Evolutionary conservation across 2,888 invertebrate species (phyloP), one percentile per base, ranked within the genome.

Genomic region (Latrodectus hesperus): DNA sequence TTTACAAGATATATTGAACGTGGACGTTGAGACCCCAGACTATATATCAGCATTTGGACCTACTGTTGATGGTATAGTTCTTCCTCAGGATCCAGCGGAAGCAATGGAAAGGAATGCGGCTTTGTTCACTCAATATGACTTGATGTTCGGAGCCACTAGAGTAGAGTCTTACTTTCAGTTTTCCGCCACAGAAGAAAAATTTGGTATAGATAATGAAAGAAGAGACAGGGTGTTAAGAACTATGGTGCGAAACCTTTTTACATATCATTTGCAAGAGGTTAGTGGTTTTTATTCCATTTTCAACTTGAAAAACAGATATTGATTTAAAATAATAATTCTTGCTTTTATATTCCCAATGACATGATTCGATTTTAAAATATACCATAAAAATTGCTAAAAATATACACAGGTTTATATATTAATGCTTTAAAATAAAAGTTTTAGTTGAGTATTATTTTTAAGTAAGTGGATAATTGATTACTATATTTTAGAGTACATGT

Each of bases 131-230:
- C 89, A 88, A 65, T 97, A 97, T 93, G 98, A 98, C 93, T 93
- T 98, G 83, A 95, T 98, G 94, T 94, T 97, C 90, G 98, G 98
- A 9, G 96, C 97, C 14, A 97, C 97, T 88, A 95, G 96, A 92
- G 96, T 97, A 9, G 97, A 97, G 92, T 96, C 98, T 6, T 98
- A 97, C 93, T 96, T 97, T 92, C 96, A 96, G 76, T 96, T 99
- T 92, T 96, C 96, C 91, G 97, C 97, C 4, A 91, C 92, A 38
- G 93, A 94, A 89, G 96, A 98, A 70, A 96, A 96, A 92, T 96
- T 97, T 91, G 99, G 99, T 49, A 97, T 99, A 90, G 97, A 98
- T 55, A 77, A 91, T 79, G 89, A 90, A 17, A 90, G 91, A 80
- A 91, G 92, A 80, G 91, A 91, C 51, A 91, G 91, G 81, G 91